Base-by-base conservation (phyloP, 2,888 invertebrate genomes). In the Dichetophora obliterata region DNA sequence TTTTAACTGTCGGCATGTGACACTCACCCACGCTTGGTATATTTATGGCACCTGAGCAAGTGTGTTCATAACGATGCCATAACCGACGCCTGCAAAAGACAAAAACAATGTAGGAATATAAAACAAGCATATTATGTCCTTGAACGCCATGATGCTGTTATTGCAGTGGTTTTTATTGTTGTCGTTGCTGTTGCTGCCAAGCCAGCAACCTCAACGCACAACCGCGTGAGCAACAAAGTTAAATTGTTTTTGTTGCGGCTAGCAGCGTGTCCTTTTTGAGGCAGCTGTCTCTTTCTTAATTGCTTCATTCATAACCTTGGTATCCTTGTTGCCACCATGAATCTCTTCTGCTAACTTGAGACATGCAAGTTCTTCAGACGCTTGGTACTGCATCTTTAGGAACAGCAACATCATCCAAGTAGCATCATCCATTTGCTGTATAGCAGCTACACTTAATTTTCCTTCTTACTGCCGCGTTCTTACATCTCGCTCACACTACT, bases 211-310 rank as follows among this genome's bases (percentile, higher is more conserved):
- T 61, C 61, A 24, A 6, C 24, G 24, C 19, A 31, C n/a, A 37
- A 34, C 19, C 19, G 34, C 66, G 43, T 31, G n/a, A 27, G 19
- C 19, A 43, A 66, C 66, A 66, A 66, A 24, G 16, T 68, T 50
- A 68, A 68, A 68, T 68, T 24, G 24, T 48, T 48, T 68, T 68
- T 68, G 50, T 19, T 48, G 68, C 50, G 48, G 48, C 14, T 63
- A 31, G 34, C 63, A 43, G 43, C 43, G 31, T 22, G 61, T 24
- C 24, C 24, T 22, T 16, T 59, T 48, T 27, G 16, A 22, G 48
- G 34, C 70, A 70, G 54, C 52, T 34, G 66, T 27, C 68, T 74
- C 65, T 52, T 59, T 65, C 74, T 74, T 52, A 65, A 74, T 52
- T 31, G 34, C 59, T 52, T 50, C 74, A 65, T 74, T 74, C 65